These are phyloP conservation scores for Fringilla coelebs DNA, from an alignment of 2,797 vertebrate genomes.

Conservation along the genomic window DNA sequence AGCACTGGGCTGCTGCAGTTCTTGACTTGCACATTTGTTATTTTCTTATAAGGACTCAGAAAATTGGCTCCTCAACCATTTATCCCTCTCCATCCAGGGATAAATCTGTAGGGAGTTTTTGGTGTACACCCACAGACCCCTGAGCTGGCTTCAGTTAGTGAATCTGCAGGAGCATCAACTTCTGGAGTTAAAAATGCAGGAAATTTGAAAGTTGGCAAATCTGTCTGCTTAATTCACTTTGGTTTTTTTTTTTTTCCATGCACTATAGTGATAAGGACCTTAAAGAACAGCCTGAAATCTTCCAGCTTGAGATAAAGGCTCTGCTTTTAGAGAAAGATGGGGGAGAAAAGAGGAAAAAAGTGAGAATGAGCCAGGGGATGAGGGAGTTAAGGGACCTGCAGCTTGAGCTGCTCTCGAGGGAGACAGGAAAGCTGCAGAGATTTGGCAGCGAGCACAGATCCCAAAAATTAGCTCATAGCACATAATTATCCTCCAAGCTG, in stretches of 20 bases:
- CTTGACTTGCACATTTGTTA: background rate
- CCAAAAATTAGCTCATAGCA: constrained; percentile 57
- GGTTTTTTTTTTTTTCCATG: background rate
- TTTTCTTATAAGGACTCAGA: background rate
- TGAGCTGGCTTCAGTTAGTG: background rate
- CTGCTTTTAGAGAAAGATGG: background rate
- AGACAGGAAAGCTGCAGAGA: constrained; percentile 24
- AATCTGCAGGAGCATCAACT: background rate
- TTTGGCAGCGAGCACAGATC: constrained; percentile 1
- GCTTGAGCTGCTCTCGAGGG: constrained; percentile 16
- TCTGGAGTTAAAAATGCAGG: background rate
- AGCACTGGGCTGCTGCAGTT: background rate
- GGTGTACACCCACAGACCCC: background rate
- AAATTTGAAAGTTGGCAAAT: background rate
- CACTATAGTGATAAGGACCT: background rate
- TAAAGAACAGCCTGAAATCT: background rate
- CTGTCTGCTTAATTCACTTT: background rate
- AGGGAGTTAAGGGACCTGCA: background rate
- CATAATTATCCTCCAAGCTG: constrained; percentile 10
- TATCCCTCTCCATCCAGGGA: too few species aligned
- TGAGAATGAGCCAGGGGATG: background rate
- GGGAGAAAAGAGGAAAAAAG: background rate
- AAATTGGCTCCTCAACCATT: background rate
- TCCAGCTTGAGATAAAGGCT: background rate
- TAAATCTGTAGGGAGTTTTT: fast-evolving